Percentiles rank a stretch among this genome's conserved stretches.
phyloP scores from a whole-genome alignment of 2,113 vertebrate species.

The Ageneiosus marmoratus region DNA sequence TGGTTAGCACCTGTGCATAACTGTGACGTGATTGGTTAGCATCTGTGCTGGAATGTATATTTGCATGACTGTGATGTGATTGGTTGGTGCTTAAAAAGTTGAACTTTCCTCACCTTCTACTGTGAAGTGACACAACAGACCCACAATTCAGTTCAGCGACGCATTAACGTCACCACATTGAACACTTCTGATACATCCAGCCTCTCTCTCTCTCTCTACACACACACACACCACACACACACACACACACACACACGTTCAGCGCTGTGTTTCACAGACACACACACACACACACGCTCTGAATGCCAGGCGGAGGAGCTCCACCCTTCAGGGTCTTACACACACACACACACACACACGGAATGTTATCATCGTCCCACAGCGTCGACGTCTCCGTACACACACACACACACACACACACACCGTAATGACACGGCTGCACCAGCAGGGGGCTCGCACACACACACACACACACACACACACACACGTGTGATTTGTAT shows the following conservation, averaged over 20 bases:
- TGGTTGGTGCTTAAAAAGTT: too few species aligned
- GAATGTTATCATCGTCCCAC: slow-evolving; percentile 87
- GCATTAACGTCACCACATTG: too few species aligned
- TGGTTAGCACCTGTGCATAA: too few species aligned
- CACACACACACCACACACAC: too few species aligned
- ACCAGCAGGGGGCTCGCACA: slow-evolving; percentile 81
- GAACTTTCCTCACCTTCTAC: too few species aligned
- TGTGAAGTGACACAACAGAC: too few species aligned
- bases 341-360: slow-evolving; percentile 86
- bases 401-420: slow-evolving; percentile 87
- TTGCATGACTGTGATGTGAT: too few species aligned
- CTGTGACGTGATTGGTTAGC: too few species aligned
- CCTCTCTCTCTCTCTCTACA: neutral
- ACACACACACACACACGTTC: neutral
- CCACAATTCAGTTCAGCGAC: too few species aligned
- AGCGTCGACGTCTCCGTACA: slow-evolving; percentile 93
- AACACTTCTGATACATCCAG: too few species aligned
- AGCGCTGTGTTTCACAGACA: slow-evolving; percentile 71
- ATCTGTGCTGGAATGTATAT: too few species aligned
- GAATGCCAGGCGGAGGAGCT: slow-evolving; percentile 58
- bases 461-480: neutral
- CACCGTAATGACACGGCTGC: slow-evolving; percentile 89
- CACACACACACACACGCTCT: too few species aligned
- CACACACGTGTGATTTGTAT: slow-evolving; percentile 84
- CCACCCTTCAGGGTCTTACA: slow-evolving; percentile 85